Evolutionary conservation across 2,797 vertebrate species (phyloP).

Genomic region (Labroides dimidiatus): DNA sequence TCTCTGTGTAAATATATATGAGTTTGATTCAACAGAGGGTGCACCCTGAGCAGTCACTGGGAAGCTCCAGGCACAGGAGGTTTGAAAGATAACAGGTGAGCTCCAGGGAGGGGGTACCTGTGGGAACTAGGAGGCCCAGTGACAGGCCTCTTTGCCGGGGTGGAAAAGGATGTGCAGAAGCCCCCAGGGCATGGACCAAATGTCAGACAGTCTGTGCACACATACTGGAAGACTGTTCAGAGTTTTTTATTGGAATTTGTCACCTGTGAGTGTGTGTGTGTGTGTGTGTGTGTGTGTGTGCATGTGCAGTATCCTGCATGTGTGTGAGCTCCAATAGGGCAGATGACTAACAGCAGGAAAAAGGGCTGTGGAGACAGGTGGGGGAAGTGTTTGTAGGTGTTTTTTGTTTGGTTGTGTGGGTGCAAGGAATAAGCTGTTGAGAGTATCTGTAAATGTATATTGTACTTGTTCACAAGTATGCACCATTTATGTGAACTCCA

Average conservation of each 20-base stretch:
- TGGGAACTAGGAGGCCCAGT: slow-evolving; percentile 59
- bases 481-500: slow-evolving; percentile 32
- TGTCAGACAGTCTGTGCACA: slow-evolving; percentile 73
- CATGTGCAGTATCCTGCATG: not conserved
- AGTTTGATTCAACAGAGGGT: slow-evolving; percentile 51
- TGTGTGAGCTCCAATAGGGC: slow-evolving; percentile 44
- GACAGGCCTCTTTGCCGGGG: slow-evolving; percentile 68
- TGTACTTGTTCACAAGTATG: slow-evolving; percentile 47
- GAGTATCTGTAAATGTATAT: slow-evolving; percentile 64
- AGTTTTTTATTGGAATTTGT: slow-evolving; percentile 67
- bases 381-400: slow-evolving; percentile 64
- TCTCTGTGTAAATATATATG: slow-evolving; percentile 39
- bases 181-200: slow-evolving; percentile 66
- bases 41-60: slow-evolving; percentile 63
- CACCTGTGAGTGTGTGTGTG: slow-evolving; percentile 53
- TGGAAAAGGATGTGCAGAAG: slow-evolving; percentile 52
- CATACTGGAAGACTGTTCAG: slow-evolving; percentile 61
- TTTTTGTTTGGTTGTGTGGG: slow-evolving; percentile 73
- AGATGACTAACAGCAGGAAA: slow-evolving; percentile 71
- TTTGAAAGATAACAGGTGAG: slow-evolving; percentile 71
- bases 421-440: slow-evolving; percentile 61
- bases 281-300: slow-evolving; percentile 38
- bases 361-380: slow-evolving; percentile 60
- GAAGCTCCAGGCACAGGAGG: slow-evolving; percentile 63
- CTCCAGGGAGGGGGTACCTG: slow-evolving; percentile 66